phyloP scores from a whole-genome alignment of 2,888 invertebrate genomes.

The Gerris lacustris region DNA sequence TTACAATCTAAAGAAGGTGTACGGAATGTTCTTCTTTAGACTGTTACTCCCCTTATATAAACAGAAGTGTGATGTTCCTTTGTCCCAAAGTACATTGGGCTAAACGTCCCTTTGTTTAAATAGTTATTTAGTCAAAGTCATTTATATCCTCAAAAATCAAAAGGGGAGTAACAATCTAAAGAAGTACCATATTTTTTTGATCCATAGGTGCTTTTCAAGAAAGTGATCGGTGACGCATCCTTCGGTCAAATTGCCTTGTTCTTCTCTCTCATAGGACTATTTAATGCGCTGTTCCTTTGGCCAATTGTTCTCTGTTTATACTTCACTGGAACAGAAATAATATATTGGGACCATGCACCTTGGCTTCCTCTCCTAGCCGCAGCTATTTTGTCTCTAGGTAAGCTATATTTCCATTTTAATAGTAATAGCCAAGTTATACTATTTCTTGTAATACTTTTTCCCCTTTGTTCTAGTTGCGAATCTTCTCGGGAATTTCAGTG shows the following conservation, averaged over 20 bases:
- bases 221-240: slow-evolving; percentile 84
- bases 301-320: slow-evolving; percentile 78
- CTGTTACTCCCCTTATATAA: too few species aligned
- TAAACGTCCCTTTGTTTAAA: too few species aligned
- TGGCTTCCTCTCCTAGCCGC: slow-evolving; percentile 76
- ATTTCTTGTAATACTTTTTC: not conserved
- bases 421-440: too few species aligned
- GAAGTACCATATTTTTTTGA: too few species aligned
- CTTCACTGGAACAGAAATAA: slow-evolving; percentile 71
- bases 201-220: slow-evolving; percentile 76
- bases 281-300: slow-evolving; percentile 81
- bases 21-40: too few species aligned
- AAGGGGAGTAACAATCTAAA: too few species aligned
- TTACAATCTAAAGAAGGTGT: too few species aligned
- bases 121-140: too few species aligned
- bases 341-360: slow-evolving; percentile 71
- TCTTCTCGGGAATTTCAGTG: slow-evolving; percentile 85
- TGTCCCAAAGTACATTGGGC: too few species aligned
- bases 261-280: slow-evolving; percentile 78
- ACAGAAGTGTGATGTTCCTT: too few species aligned
- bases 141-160: too few species aligned
- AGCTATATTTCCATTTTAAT: slow-evolving; percentile 22
- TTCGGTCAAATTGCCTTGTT: slow-evolving; percentile 86
- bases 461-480: slow-evolving; percentile 61
- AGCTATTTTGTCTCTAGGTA: slow-evolving; percentile 65